Conservation (phyloP, 1,140 invertebrate genomes). For the Lanistes nyassanus region DNA sequence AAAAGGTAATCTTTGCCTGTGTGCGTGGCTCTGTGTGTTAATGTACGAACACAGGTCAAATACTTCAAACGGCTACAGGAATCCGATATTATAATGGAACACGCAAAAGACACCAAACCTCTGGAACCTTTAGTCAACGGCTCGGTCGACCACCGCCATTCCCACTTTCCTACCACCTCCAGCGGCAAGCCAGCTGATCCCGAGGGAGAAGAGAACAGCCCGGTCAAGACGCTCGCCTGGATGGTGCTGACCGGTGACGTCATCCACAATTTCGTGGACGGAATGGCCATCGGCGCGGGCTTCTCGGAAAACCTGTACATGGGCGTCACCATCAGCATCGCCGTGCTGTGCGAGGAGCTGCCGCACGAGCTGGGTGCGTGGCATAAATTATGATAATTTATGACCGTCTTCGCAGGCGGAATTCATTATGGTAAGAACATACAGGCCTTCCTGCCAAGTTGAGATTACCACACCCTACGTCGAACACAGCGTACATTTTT, state of each 20-base stretch:
- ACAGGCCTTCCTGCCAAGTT: too few species aligned
- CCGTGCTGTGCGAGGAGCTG: slow-evolving; percentile 78
- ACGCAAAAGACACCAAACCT: neutral
- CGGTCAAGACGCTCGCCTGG: slow-evolving; percentile 80
- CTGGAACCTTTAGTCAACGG: slow-evolving; percentile 12
- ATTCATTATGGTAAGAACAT: too few species aligned
- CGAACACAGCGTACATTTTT: too few species aligned
- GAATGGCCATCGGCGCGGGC: slow-evolving; percentile 88
- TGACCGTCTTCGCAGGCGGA: too few species aligned
- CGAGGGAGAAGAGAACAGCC: neutral
- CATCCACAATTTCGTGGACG: slow-evolving; percentile 91
- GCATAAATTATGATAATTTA: too few species aligned
- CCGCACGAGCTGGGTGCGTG: slow-evolving; percentile 76
- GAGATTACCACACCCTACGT: too few species aligned
- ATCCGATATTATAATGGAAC: too few species aligned
- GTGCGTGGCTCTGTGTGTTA: too few species aligned
- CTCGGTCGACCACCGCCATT: slow-evolving; percentile 7
- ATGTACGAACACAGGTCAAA: neutral
- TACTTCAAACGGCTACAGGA: neutral
- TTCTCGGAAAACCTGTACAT: slow-evolving; percentile 73
- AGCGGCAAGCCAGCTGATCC: too few species aligned
- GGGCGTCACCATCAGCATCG: slow-evolving; percentile 76
- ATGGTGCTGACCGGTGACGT: slow-evolving; percentile 97
- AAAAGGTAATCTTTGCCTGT: too few species aligned
- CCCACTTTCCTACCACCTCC: slow-evolving; percentile 11